Conservation (phyloP, 2,888 invertebrate genomes). For the Heliconius aoede region DNA sequence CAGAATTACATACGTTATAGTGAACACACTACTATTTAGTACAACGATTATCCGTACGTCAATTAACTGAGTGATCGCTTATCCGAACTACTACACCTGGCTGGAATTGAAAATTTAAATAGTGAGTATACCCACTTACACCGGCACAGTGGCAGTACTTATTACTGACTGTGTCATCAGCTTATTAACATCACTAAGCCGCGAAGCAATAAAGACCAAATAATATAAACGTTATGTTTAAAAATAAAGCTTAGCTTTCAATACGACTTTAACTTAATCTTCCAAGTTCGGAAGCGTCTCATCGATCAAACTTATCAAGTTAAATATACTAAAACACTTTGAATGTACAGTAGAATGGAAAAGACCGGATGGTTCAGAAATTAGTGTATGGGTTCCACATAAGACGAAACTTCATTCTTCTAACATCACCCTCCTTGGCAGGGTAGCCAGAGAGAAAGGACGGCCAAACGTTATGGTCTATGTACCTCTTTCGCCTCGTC, state of each 20-base stretch:
- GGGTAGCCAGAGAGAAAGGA: background rate
- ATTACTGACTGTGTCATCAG: no score
- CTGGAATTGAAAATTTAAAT: no score
- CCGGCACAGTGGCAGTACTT: no score
- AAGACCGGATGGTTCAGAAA: background rate
- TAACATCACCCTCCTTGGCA: background rate
- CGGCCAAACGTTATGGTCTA: background rate
- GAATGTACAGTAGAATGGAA: background rate
- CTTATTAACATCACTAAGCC: background rate
- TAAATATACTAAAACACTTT: slow-evolving; percentile 1
- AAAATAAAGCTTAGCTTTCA: background rate
- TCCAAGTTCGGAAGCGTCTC: slow-evolving; percentile 10
- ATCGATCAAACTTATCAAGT: slow-evolving; percentile 24
- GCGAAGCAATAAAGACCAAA: background rate
- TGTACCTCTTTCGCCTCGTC: background rate
- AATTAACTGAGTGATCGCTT: no score
- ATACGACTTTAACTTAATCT: background rate
- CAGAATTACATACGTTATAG: no score
- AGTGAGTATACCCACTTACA: no score
- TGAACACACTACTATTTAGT: no score
- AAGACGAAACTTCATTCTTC: background rate
- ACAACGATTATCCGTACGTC: no score
- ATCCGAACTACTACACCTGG: no score
- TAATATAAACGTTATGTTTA: background rate
- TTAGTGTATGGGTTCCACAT: background rate